phyloP scores from a whole-genome alignment of 1,140 invertebrate genomes.

The Drosophila quadrilineata region DNA sequence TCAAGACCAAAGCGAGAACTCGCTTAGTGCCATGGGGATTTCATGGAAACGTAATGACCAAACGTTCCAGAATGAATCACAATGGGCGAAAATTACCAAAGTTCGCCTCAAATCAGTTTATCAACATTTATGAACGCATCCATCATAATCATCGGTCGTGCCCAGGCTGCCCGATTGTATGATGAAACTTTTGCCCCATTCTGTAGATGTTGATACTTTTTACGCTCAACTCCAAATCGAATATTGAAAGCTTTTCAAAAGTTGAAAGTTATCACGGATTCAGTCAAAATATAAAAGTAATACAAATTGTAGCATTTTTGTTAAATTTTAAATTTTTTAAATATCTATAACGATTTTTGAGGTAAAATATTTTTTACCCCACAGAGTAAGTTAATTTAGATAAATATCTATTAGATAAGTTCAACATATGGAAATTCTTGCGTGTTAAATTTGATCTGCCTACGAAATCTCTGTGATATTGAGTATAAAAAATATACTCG shows the following conservation, averaged over 20 bases:
- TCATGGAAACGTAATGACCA: slow-evolving; percentile 14
- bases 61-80: slow-evolving; percentile 17
- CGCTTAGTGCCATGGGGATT: not conserved
- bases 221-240: not conserved
- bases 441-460: no score
- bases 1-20: no score
- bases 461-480: no score
- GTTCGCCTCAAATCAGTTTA: slow-evolving; percentile 54
- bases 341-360: no score
- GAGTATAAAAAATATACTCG: no score
- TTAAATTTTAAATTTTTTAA: no score
- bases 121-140: slow-evolving; percentile 43
- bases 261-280: not conserved
- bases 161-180: not conserved
- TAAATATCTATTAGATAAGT: no score
- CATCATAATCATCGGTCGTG: slow-evolving; percentile 58
- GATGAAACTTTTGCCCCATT: slow-evolving; percentile 14
- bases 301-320: no score
- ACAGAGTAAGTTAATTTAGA: no score
- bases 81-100: slow-evolving; percentile 50
- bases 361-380: no score
- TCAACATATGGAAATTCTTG: no score
- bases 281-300: no score
- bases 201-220: not conserved
- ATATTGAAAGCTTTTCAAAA: slow-evolving; percentile 6